Conservation (phyloP, 2,797 vertebrate genomes). For the Brachymystax lenok region DNA sequence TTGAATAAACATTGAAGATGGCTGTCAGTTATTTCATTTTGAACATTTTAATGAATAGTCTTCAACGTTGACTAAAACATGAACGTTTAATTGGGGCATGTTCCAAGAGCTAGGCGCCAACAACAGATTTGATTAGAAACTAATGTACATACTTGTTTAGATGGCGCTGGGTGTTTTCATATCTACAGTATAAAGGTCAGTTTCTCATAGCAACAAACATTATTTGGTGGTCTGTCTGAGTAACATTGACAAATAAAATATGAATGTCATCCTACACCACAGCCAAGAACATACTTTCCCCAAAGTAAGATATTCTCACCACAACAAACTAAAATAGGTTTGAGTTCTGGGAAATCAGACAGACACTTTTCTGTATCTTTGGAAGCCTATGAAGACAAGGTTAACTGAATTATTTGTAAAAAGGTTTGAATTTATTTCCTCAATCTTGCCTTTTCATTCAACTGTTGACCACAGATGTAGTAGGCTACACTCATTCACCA, state of each 20-base stretch:
- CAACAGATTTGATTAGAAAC: neutral
- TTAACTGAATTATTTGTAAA: neutral
- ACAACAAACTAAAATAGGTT: neutral
- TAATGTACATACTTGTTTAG: neutral
- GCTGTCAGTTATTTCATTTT: conserved; percentile 50
- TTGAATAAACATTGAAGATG: conserved; percentile 56
- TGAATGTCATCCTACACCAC: neutral
- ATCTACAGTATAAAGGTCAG: neutral
- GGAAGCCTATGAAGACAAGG: neutral
- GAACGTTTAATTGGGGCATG: conserved; percentile 14
- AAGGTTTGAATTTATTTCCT: neutral
- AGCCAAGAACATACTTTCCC: neutral
- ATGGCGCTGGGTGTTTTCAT: neutral
- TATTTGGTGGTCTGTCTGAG: neutral
- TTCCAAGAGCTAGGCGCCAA: neutral
- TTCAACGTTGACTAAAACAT: conserved; percentile 5
- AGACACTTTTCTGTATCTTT: neutral
- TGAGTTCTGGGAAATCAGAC: neutral
- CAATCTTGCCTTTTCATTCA: neutral
- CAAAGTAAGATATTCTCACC: neutral
- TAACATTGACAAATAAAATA: neutral
- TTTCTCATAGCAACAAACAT: neutral
- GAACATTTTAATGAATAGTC: conserved; percentile 59
- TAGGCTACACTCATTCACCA: too few relatives aligned
- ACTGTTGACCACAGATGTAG: too few relatives aligned